phyloP scores from a whole-genome alignment of 2,888 invertebrate genomes.

The Neelides folsomi region DNA sequence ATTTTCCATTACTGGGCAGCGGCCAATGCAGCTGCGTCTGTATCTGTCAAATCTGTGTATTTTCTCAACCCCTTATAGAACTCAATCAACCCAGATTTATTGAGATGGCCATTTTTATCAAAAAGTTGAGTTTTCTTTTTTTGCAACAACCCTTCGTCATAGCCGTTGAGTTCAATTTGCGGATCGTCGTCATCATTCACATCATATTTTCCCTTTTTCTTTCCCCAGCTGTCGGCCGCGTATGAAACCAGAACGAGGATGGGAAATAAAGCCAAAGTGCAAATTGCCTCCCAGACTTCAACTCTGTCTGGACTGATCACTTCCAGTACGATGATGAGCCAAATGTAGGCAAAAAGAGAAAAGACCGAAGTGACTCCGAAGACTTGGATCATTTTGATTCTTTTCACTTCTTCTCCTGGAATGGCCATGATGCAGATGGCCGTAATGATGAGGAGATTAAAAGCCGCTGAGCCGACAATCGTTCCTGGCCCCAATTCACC shows the following conservation, averaged over 20 bases:
- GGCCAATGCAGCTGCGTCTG: slow-evolving; percentile 44
- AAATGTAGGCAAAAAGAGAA: slow-evolving; percentile 46
- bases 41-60: slow-evolving; percentile 41
- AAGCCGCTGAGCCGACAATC: slow-evolving; percentile 47
- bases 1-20: slow-evolving; percentile 38
- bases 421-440: slow-evolving; percentile 43
- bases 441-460: slow-evolving; percentile 44
- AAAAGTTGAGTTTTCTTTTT: slow-evolving; percentile 9
- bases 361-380: slow-evolving; percentile 40
- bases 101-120: slow-evolving; percentile 37
- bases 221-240: slow-evolving; percentile 39
- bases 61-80: slow-evolving; percentile 41
- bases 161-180: not conserved
- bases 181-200: not conserved
- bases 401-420: slow-evolving; percentile 37
- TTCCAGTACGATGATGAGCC: slow-evolving; percentile 44
- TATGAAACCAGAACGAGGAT: slow-evolving; percentile 44
- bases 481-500: slow-evolving; percentile 45
- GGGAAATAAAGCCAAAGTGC: slow-evolving; percentile 46
- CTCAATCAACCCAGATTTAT: slow-evolving; percentile 37
- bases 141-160: not conserved
- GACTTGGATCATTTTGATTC: slow-evolving; percentile 37
- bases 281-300: slow-evolving; percentile 46
- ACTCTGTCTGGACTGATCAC: slow-evolving; percentile 38
- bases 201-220: not conserved